Base-by-base conservation (phyloP, 2,113 vertebrate genomes). In the Hucho hucho region DNA sequence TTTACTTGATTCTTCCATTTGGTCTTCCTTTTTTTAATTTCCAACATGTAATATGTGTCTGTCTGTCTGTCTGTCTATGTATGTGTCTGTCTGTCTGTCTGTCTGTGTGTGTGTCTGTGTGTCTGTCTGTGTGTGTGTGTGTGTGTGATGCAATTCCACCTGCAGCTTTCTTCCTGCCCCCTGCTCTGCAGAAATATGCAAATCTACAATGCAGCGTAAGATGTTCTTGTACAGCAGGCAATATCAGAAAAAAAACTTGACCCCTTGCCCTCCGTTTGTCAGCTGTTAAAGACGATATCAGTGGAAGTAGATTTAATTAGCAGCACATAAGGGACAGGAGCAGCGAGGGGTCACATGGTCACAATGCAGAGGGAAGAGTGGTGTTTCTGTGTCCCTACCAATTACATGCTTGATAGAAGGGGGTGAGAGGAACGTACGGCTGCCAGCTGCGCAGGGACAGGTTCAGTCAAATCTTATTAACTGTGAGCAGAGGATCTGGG, bases 401-500 rank as follows among this genome's bases (percentile, higher is more conserved):
- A 69, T 69, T 46, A 69, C 37, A 43, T 47, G 67, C 43, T 69
- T 16, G n/a, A 47, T 46, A 18, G 1, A 22, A 24, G 43, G 67
- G 43, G 22, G n/a, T 20, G 18, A 4, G 11, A 46, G 12, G 4
- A 46, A n/a, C 20, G 13, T 12, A 22, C 13, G 67, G 67, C 67
- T 47, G 67, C 67, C 43, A 6, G 16, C 24, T 25, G 64, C 13
- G 32, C 32, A 20, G 20, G 66, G 67, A 49, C 6, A 46, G 43
- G 37, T 69, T 47, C 37, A 69, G 67, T 69, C 67, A 69, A 69
- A 47, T 46, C 67, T 4, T 46, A 28, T 69, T 69, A 46, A 69
- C 18, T 46, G 32, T 49, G 67, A 69, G 32, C 6, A 22, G 67
- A 24, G 67, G 22, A 69, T 69, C n/a, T 69, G 67, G 67, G 67